phyloP scores from a whole-genome alignment of 2,888 invertebrate genomes.

The Electrophaes corylata region DNA sequence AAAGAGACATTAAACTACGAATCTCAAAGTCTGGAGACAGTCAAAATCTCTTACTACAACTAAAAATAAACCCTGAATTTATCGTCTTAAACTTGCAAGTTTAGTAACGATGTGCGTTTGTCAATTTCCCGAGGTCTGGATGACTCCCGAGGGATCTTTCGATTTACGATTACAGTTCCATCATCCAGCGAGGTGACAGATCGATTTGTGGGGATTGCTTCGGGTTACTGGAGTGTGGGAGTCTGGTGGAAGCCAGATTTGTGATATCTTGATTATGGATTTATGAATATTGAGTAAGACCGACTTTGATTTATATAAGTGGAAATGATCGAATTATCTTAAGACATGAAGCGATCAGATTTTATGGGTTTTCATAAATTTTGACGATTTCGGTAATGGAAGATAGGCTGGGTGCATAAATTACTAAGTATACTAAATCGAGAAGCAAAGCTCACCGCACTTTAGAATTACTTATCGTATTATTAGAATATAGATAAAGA shows the following conservation, averaged over 20 bases:
- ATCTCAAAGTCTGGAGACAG: conserved; percentile 21
- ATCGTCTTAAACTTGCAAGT: conserved; percentile 28
- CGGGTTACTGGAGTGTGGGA: conserved; percentile 16
- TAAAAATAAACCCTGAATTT: conserved; percentile 18
- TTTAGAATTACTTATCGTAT: no score
- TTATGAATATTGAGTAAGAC: conserved; percentile 24
- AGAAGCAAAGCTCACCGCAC: not conserved
- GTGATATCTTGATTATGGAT: conserved; percentile 22
- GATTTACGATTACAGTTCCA: conserved; percentile 35
- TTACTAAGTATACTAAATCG: not conserved
- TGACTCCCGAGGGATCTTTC: conserved; percentile 23
- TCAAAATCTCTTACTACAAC: conserved; percentile 11
- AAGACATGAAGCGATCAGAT: not conserved
- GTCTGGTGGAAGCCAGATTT: conserved; percentile 23
- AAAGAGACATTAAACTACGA: conserved; percentile 27
- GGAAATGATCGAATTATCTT: conserved; percentile 1
- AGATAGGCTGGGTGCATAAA: not conserved
- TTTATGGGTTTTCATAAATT: not conserved
- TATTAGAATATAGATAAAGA: not conserved
- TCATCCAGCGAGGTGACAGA: conserved; percentile 36
- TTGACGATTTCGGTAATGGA: not conserved
- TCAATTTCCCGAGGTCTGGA: conserved; percentile 35
- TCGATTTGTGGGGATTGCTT: conserved; percentile 37
- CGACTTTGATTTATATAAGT: conserved; percentile 12
- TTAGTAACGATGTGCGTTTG: conserved; percentile 37